Evolutionary conservation across 2,797 vertebrate species (phyloP).

Genomic region (Epinephelus awoara): DNA sequence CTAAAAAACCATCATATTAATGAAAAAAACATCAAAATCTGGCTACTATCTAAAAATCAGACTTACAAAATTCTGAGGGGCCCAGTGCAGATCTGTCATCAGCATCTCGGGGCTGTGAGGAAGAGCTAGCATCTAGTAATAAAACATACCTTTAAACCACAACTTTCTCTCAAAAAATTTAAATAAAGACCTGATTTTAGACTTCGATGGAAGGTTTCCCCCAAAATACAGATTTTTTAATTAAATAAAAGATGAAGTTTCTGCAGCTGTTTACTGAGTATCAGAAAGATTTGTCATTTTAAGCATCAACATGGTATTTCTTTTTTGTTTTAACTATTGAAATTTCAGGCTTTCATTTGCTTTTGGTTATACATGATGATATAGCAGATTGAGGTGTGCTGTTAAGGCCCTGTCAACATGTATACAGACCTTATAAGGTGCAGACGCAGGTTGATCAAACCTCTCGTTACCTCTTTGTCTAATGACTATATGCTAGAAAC

Average conservation of each 20-base stretch:
- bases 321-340: neutral
- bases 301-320: neutral
- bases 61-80: constrained; percentile 31
- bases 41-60: neutral
- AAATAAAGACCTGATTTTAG: constrained; percentile 2
- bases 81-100: constrained; percentile 29
- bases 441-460: too few relatives aligned
- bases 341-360: neutral
- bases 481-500: too few relatives aligned
- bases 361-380: neutral
- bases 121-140: constrained; percentile 44
- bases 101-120: constrained; percentile 23
- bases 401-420: too few relatives aligned
- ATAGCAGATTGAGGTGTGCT: neutral
- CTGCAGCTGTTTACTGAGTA: neutral
- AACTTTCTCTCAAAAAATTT: neutral
- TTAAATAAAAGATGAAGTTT: neutral
- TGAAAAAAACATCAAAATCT: neutral
- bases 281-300: neutral
- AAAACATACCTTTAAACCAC: constrained; percentile 25
- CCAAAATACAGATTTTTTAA: neutral
- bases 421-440: too few relatives aligned
- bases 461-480: too few relatives aligned
- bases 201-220: neutral
- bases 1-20: neutral